Percentiles rank a stretch among this genome's conserved stretches.
phyloP scores from a whole-genome alignment of 2,888 invertebrate species.

The Eupithecia dodoneata region DNA sequence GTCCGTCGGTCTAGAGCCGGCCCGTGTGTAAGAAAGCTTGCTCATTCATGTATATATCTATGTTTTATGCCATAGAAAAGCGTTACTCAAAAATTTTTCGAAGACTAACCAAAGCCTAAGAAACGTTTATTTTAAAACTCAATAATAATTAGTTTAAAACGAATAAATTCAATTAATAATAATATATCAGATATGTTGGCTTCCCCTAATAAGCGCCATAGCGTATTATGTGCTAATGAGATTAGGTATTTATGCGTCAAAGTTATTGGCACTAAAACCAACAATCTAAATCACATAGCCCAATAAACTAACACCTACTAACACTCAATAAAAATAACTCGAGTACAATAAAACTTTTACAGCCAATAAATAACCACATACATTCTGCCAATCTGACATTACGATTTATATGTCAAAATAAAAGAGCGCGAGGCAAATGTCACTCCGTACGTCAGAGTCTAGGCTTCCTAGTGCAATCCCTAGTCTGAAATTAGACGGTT shows the following conservation, averaged over 20 bases:
- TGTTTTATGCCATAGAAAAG: no score
- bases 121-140: no score
- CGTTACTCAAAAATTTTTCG: no score
- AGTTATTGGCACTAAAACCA: not conserved
- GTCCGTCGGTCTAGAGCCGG: no score
- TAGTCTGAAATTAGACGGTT: conserved; percentile 57
- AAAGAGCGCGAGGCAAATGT: conserved; percentile 55
- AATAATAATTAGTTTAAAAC: no score
- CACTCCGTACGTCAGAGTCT: conserved; percentile 62
- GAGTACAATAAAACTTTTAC: conserved; percentile 4
- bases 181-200: no score
- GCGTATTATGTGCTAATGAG: no score
- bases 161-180: no score
- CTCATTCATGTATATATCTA: no score
- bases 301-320: not conserved
- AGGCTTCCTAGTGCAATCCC: conserved; percentile 65
- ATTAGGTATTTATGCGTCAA: not conserved
- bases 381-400: conserved; percentile 29
- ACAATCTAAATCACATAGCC: conserved; percentile 1
- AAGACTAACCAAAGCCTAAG: no score
- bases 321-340: not conserved
- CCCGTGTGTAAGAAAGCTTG: no score
- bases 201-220: no score
- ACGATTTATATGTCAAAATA: conserved; percentile 41
- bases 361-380: conserved; percentile 7